Conservation (phyloP, 2,888 invertebrate species). For the Leptogaster cylindrica region DNA sequence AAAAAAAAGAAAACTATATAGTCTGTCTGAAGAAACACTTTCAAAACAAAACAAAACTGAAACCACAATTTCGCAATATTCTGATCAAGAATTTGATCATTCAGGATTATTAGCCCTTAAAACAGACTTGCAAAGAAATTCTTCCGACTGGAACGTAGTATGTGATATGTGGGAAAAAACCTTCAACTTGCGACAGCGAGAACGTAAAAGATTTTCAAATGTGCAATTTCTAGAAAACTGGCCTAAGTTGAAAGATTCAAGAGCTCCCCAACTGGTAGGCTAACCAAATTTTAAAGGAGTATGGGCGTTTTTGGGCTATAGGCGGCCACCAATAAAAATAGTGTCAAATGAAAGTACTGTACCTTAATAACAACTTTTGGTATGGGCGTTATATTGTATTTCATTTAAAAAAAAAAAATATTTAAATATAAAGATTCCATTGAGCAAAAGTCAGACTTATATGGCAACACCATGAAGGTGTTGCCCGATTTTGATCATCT, state of each 20-base stretch:
- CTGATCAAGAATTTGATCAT: conserved; percentile 8
- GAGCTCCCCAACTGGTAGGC: neutral
- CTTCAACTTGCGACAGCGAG: conserved; percentile 1
- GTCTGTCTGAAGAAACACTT: neutral
- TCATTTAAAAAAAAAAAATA: no score
- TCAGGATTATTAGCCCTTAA: conserved; percentile 3
- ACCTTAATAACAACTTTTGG: no score
- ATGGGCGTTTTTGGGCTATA: no score
- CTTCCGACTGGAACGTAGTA: neutral
- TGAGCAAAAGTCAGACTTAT: no score
- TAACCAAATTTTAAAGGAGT: no score
- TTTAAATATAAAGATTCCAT: no score
- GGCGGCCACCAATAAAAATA: no score
- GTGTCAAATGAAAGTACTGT: no score
- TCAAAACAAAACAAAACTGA: neutral
- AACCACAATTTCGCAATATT: neutral
- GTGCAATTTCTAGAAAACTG: conserved; percentile 2
- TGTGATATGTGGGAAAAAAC: conserved; percentile 33
- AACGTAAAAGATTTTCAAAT: neutral
- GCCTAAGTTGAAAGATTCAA: conserved; percentile 14
- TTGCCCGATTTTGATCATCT: no score
- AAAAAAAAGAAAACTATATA: neutral
- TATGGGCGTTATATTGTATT: no score
- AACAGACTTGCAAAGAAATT: neutral
- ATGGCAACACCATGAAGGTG: no score